Evolutionary conservation across 2,888 invertebrate genomes (phyloP).

Genomic region (Lithophane ornitopus): DNA sequence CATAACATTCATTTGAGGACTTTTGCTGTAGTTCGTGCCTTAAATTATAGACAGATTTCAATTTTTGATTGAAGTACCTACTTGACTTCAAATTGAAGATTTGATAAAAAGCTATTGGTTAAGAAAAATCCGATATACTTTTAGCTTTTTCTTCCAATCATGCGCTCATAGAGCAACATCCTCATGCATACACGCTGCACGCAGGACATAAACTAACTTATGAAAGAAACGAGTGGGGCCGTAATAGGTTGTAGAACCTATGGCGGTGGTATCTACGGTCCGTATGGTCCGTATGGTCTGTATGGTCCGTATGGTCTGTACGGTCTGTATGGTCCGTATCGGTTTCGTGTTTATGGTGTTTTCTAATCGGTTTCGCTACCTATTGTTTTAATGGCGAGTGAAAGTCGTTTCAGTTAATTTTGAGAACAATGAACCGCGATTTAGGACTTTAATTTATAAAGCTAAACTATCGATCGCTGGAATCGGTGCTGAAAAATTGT

Average conservation of each 20-base stretch:
- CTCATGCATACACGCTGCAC: not conserved
- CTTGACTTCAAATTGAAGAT: not conserved
- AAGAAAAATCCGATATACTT: not conserved
- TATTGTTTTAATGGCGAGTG: slow-evolving; percentile 63
- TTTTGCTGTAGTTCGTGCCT: not conserved
- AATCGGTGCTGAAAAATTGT: slow-evolving; percentile 44
- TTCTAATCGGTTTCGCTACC: slow-evolving; percentile 58
- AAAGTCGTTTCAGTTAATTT: slow-evolving; percentile 64
- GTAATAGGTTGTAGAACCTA: slow-evolving; percentile 32
- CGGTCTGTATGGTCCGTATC: not conserved
- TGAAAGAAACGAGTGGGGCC: slow-evolving; percentile 35
- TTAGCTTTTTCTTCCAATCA: not conserved
- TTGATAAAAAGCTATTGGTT: not conserved
- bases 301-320: not conserved
- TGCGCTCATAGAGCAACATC: not conserved
- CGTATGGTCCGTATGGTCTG: slow-evolving; percentile 8
- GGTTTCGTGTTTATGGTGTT: slow-evolving; percentile 41
- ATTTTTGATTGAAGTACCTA: not conserved
- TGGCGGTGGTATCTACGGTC: slow-evolving; percentile 19
- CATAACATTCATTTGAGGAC: not conserved
- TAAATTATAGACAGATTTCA: not conserved
- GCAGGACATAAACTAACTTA: not conserved
- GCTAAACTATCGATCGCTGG: slow-evolving; percentile 37
- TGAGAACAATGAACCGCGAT: slow-evolving; percentile 59
- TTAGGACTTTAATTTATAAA: slow-evolving; percentile 46